phyloP scores from a whole-genome alignment of 2,888 invertebrate genomes.

The Biston stratarius region DNA sequence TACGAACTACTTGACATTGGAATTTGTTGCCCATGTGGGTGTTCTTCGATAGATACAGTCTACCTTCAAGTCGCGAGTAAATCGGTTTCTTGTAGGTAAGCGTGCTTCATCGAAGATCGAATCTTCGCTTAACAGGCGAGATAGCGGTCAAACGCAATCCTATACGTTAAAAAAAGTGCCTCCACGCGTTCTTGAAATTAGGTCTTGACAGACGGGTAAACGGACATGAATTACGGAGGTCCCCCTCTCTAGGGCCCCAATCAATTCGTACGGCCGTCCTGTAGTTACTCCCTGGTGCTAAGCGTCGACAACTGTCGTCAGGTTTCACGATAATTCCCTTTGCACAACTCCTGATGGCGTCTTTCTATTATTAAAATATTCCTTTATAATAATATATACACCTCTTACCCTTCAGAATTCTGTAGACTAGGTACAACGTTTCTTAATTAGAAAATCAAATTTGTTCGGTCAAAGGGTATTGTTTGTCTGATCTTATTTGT shows the following conservation, averaged over 20 bases:
- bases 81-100: too few relatives aligned
- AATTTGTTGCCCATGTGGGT: too few relatives aligned
- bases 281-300: constrained; percentile 40
- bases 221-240: constrained; percentile 1
- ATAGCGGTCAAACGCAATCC: too few relatives aligned
- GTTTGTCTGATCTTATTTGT: background rate
- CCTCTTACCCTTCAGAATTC: constrained; percentile 27
- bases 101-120: too few relatives aligned
- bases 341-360: constrained; percentile 39
- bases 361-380: constrained; percentile 47
- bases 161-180: too few relatives aligned
- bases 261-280: constrained; percentile 6
- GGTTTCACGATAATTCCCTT: constrained; percentile 48
- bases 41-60: too few relatives aligned
- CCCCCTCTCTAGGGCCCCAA: constrained; percentile 2
- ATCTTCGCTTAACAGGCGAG: too few relatives aligned
- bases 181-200: background rate
- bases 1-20: too few relatives aligned
- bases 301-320: constrained; percentile 64
- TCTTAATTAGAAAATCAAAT: constrained; percentile 30
- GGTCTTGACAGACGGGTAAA: too few relatives aligned
- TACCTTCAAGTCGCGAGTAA: too few relatives aligned
- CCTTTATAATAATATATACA: constrained; percentile 38
- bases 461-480: constrained; percentile 7
- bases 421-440: constrained; percentile 21